Evolutionary conservation across 2,888 invertebrate genomes (phyloP), one percentile per base, ranked within the genome.

Genomic region (Eucera pruinosa): DNA sequence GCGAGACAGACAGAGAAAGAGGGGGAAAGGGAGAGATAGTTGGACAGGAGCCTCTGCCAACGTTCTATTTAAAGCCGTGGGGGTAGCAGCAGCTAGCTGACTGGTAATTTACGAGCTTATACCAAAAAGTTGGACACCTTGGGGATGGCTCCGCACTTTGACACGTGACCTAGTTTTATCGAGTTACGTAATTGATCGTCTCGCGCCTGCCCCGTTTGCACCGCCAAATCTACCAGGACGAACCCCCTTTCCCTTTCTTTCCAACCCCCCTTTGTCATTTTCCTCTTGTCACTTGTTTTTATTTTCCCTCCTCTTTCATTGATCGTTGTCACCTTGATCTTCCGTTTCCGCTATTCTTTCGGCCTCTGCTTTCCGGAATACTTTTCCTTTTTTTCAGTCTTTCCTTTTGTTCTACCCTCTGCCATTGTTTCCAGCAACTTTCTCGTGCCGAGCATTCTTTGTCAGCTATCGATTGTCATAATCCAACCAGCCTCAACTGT

Each of bases 141-240:
- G 86, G 88, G 87, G 88, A 90, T 89, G 87, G 88, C 87, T 88
- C 87, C 85, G 90, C 89, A 87, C 89, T 91, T 91, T 91, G 91
- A 91, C 91, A 90, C 88, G 88, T 88, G 91, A 91, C 91, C 91
- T 86, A 91, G 84, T 91, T 91, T 90, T 87, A 89, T 88, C 88
- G 84, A 85, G 88, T 90, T 89, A 89, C 87, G 88, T 89, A 91
- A 90, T 90, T 90, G 88, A 90, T 90, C 88, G 87, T 81, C 84
- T 82, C 84, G 85, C 83, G 86, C 82, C 83, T 83, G 71, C 81
- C 80, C 78, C 55, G 73, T 68, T 77, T 75, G 70, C 79, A 68
- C 45, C 67, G 65, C 60, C 78, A 84, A 83, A 71, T 71, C 76
- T 76, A 72, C 75, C 71, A 82, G 62, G 41, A 30, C 74, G 68